Evolutionary conservation across 2,113 vertebrate species (phyloP).

Genomic region (Saccopteryx leptura): DNA sequence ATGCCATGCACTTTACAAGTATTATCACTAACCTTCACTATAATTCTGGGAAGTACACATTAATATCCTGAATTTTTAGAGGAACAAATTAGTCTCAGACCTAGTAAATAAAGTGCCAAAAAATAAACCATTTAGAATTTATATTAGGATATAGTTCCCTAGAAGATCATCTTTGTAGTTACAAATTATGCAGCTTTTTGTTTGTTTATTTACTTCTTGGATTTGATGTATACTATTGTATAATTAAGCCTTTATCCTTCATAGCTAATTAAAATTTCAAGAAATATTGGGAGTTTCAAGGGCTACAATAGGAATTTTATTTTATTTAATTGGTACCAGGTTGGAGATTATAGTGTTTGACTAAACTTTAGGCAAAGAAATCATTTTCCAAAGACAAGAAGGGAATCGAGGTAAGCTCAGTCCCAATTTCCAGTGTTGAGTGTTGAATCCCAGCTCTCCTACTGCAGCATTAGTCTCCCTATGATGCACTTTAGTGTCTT

Average conservation of each 20-base stretch:
- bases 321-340: neutral
- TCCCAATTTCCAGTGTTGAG: neutral
- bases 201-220: neutral
- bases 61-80: neutral
- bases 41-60: neutral
- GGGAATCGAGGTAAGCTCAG: neutral
- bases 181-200: neutral
- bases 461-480: neutral
- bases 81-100: neutral
- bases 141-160: neutral
- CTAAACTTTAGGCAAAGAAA: neutral
- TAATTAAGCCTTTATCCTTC: neutral
- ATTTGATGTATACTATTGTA: neutral
- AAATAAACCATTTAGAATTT: neutral
- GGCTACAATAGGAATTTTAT: neutral
- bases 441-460: neutral
- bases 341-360: neutral
- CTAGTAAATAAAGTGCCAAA: neutral
- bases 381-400: neutral
- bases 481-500: neutral
- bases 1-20: neutral
- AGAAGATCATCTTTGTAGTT: neutral
- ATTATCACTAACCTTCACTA: neutral
- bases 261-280: neutral
- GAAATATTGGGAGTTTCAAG: neutral